Evolutionary conservation across 2,888 invertebrate species (phyloP).

Genomic region (Bruchidius siliquastri): DNA sequence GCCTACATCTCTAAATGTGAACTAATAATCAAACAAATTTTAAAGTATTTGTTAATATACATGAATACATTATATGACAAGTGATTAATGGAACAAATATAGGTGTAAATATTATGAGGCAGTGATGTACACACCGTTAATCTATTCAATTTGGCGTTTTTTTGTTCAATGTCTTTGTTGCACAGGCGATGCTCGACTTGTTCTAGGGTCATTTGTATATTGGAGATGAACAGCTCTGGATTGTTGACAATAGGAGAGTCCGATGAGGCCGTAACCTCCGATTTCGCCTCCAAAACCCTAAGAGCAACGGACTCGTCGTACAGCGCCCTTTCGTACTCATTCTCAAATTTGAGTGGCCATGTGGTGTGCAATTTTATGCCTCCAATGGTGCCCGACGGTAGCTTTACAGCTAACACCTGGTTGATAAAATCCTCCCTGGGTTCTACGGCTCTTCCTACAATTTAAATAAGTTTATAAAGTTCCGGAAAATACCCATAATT

Average conservation of each 20-base stretch:
- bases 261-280: conserved; percentile 16
- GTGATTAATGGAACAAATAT: too few relatives aligned
- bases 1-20: too few relatives aligned
- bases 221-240: conserved; percentile 51
- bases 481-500: too few relatives aligned
- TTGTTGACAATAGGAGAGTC: conserved; percentile 13
- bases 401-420: conserved; percentile 58
- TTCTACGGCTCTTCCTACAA: conserved; percentile 32
- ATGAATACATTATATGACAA: too few relatives aligned
- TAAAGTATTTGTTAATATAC: too few relatives aligned
- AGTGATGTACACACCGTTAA: conserved; percentile 6
- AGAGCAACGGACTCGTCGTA: conserved; percentile 62
- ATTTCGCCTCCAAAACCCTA: conserved; percentile 19
- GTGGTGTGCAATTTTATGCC: conserved; percentile 63
- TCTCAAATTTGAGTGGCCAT: conserved; percentile 56
- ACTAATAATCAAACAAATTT: too few relatives aligned
- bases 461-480: conserved; percentile 1
- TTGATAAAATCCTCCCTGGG: conserved; percentile 32
- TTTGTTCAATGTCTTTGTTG: conserved; percentile 53
- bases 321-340: conserved; percentile 54
- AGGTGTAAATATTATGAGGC: too few relatives aligned
- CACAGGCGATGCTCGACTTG: conserved; percentile 53
- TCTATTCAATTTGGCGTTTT: conserved; percentile 56
- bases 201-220: conserved; percentile 58
- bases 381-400: conserved; percentile 59